phyloP scores from a whole-genome alignment of 1,140 invertebrate species.

The Dryas iulia region DNA sequence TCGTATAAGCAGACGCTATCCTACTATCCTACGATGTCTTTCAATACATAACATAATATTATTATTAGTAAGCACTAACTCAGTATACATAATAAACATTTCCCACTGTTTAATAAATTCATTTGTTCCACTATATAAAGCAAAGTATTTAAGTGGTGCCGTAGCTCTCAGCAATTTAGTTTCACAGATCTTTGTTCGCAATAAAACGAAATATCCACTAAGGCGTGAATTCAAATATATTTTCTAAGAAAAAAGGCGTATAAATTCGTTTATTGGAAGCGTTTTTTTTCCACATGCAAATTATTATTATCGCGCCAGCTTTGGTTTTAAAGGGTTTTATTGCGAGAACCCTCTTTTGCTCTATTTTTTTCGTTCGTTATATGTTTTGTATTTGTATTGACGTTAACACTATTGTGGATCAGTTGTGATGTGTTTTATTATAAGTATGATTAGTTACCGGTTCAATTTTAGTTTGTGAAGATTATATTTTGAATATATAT shows the following conservation, averaged over 20 bases:
- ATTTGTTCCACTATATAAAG: neutral
- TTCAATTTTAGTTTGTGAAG: no score
- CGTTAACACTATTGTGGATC: neutral
- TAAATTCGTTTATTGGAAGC: conserved; percentile 31
- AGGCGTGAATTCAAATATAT: conserved; percentile 27
- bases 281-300: conserved; percentile 32
- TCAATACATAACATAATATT: no score
- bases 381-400: neutral
- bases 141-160: conserved; percentile 10
- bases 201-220: conserved; percentile 21
- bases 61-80: neutral
- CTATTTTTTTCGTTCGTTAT: conserved; percentile 9
- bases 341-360: conserved; percentile 18
- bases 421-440: no score
- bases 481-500: no score
- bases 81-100: no score
- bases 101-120: neutral
- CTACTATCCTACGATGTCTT: neutral
- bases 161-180: conserved; percentile 19
- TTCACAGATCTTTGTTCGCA: conserved; percentile 23
- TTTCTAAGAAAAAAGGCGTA: conserved; percentile 25
- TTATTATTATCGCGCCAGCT: conserved; percentile 30
- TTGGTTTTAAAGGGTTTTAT: conserved; percentile 32
- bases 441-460: no score
- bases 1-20: no score